Evolutionary conservation across 2,797 vertebrate genomes (phyloP), one percentile per base, ranked within the genome.

Genomic region (Gadopsis marmoratus): DNA sequence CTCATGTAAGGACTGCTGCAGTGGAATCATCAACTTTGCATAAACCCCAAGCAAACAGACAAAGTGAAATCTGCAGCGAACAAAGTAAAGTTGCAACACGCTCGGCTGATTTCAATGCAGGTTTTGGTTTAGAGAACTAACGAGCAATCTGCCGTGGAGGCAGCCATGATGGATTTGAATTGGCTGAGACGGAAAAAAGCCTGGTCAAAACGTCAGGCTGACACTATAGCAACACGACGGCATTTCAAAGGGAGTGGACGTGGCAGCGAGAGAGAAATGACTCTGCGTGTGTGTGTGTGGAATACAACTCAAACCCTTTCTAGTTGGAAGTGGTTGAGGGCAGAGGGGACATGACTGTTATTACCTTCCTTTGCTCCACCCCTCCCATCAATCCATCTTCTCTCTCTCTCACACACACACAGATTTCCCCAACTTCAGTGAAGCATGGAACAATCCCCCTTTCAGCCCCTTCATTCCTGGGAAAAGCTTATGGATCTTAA

Each of bases 401-500:
- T n/a, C 80, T 66, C 78, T 56, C n/a, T n/a, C n/a, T n/a, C 33
- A 33, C 33, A 33, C 33, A 33, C 78, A 74, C 80, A 84, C 64
- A 77, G 71, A 81, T 73, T 84, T 84, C 33, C 33, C 33, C 33
- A 33, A 33, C 33, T 33, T 84, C 84, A 89, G 47, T 78, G 85
- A 87, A 86, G 82, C 88, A 74, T 89, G 88, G 89, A 91, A 88
- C 88, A 93, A 94, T 94, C 91, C 60, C 77, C 82, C 85, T 90
- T 88, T 87, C 85, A 91, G 76, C 64, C 76, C 70, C 61, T 91
- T 94, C 89, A 89, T 94, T 94, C 86, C 83, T 80, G 79, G 86
- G 86, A 90, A 91, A 89, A 93, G 91, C 91, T 90, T 94, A 92
- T 86, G 71, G 90, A 89, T 91, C 90, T 92, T 95, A 95, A 96